Evolutionary conservation across 1,140 invertebrate genomes (phyloP).

Genomic region (Leptopilina clavipes): DNA sequence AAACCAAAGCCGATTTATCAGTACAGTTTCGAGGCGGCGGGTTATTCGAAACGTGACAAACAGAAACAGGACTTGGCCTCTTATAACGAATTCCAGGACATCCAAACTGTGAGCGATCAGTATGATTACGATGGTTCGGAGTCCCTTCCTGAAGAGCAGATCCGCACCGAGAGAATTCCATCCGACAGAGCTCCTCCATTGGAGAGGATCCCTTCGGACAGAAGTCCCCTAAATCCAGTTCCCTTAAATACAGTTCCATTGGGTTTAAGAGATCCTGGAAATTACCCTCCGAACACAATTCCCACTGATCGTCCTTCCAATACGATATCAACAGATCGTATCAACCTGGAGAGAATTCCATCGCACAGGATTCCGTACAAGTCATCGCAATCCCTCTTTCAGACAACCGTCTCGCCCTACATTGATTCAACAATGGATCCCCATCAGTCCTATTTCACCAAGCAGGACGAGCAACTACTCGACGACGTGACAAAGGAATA

Average conservation of each 20-base stretch:
- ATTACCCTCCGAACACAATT: constrained; percentile 34
- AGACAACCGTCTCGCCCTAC: constrained; percentile 51
- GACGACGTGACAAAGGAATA: constrained; percentile 86
- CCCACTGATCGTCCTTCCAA: not conserved
- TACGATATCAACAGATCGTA: not conserved
- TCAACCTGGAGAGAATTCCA: constrained; percentile 36
- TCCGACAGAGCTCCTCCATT: not conserved
- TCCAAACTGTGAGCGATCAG: constrained; percentile 49
- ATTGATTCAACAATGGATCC: constrained; percentile 77
- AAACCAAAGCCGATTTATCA: constrained; percentile 78
- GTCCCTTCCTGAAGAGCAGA: constrained; percentile 43
- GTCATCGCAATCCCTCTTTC: constrained; percentile 28
- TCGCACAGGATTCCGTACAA: constrained; percentile 45
- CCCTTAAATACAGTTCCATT: no score
- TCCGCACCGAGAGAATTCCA: constrained; percentile 37
- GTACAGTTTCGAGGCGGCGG: constrained; percentile 77
- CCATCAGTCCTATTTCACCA: constrained; percentile 81
- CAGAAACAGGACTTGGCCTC: constrained; percentile 51
- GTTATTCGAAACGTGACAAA: constrained; percentile 66
- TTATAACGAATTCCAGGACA: constrained; percentile 60
- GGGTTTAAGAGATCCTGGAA: no score
- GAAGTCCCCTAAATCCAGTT: not conserved
- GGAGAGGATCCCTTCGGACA: not conserved
- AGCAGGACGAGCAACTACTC: constrained; percentile 81
- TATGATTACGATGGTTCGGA: constrained; percentile 60